A percentile compares a stretch with the other conserved stretches of the same genome.
Conservation (phyloP, 2,888 invertebrate genomes). For the Adineta ricciae region DNA sequence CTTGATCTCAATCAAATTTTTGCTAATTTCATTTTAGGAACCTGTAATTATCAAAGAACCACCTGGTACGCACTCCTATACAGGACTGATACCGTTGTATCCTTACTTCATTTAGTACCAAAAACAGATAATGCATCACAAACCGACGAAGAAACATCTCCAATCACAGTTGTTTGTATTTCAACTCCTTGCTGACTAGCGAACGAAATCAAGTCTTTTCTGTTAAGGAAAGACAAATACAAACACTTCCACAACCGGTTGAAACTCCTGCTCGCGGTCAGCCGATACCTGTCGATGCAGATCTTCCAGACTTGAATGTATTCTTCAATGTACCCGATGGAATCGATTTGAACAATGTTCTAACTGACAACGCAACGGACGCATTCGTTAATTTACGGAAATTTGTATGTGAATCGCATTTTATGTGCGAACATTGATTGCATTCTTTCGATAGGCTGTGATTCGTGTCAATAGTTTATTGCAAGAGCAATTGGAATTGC, state of each 20-base stretch:
- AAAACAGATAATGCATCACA: too few relatives aligned
- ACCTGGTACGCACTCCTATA: too few relatives aligned
- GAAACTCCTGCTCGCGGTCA: not conserved
- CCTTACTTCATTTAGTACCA: too few relatives aligned
- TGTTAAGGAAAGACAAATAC: too few relatives aligned
- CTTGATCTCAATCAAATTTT: too few relatives aligned
- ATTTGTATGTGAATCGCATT: not conserved
- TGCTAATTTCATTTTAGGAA: too few relatives aligned
- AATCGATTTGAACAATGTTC: not conserved
- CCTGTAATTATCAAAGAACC: too few relatives aligned
- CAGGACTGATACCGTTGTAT: too few relatives aligned
- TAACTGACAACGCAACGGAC: not conserved
- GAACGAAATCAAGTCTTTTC: too few relatives aligned
- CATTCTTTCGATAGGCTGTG: not conserved
- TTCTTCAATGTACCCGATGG: not conserved
- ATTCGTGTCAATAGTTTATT: not conserved
- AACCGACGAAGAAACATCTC: too few relatives aligned
- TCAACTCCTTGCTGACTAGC: too few relatives aligned
- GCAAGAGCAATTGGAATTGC: not conserved
- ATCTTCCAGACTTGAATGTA: not conserved
- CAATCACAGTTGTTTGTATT: too few relatives aligned
- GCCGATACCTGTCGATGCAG: not conserved
- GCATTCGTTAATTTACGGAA: not conserved
- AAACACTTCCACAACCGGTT: not conserved
- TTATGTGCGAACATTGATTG: not conserved